Percentiles rank a stretch among this genome's conserved stretches.
phyloP scores from a whole-genome alignment of 2,797 vertebrate genomes.

The Pteronotus mesoamericanus region DNA sequence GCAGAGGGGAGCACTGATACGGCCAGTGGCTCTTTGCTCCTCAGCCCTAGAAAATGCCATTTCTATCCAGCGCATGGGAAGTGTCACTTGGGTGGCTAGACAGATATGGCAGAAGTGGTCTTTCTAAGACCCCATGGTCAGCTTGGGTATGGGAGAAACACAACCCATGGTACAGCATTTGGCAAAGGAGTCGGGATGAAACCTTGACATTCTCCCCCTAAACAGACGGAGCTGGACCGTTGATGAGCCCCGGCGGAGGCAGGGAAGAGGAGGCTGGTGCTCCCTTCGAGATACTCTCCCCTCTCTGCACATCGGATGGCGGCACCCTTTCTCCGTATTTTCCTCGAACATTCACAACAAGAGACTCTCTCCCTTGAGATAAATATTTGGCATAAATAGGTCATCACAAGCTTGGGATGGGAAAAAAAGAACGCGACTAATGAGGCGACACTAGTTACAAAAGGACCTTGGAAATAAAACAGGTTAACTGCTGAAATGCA shows the following conservation, averaged over 20 bases:
- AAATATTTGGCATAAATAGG: slow-evolving; percentile 64
- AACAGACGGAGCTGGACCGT: not conserved
- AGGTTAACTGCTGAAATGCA: slow-evolving; percentile 48
- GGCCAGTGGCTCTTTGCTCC: not conserved
- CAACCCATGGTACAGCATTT: not conserved
- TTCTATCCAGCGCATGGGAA: not conserved
- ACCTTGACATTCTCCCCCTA: not conserved
- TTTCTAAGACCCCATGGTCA: not conserved
- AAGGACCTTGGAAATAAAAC: not conserved
- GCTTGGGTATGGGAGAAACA: not conserved
- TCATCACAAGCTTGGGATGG: slow-evolving; percentile 53
- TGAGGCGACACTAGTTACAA: slow-evolving; percentile 52
- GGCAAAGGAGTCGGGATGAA: not conserved
- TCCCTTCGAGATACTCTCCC: not conserved
- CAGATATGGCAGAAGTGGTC: not conserved
- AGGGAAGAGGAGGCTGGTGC: not conserved
- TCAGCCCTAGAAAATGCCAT: not conserved
- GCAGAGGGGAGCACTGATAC: not conserved
- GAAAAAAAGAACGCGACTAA: slow-evolving; percentile 55
- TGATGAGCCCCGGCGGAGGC: not conserved
- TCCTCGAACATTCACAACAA: not conserved
- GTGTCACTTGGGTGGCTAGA: not conserved
- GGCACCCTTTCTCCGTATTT: not conserved
- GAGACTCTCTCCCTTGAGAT: slow-evolving; percentile 61
- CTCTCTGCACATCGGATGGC: not conserved